Percentiles rank a stretch among this genome's conserved stretches.
Conservation (phyloP, 2,888 invertebrate species). For the Emmelina monodactyla region DNA sequence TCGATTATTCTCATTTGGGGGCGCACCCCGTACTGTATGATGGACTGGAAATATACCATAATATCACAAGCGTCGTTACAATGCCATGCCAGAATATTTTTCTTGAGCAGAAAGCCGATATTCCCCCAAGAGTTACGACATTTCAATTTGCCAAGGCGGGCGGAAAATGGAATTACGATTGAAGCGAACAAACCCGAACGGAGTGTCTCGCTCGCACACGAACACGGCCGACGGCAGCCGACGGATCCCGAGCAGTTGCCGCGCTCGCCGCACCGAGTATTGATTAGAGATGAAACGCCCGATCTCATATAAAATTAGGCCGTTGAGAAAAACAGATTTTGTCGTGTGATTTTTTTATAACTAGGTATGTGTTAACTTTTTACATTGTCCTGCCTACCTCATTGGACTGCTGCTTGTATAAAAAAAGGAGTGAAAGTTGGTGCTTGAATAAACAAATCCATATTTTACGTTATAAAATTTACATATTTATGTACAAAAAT, state of each 20-base stretch:
- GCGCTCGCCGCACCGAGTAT: constrained; percentile 56
- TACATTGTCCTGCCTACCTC: no score
- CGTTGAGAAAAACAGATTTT: constrained; percentile 54
- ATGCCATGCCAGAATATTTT: constrained; percentile 62
- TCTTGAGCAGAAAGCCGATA: constrained; percentile 65
- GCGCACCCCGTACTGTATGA: constrained; percentile 47
- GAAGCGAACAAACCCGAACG: constrained; percentile 53
- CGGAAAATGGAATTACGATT: constrained; percentile 68
- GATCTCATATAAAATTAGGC: constrained; percentile 65
- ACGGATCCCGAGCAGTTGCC: constrained; percentile 32
- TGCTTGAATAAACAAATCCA: no score
- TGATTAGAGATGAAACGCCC: constrained; percentile 66
- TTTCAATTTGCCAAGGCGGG: constrained; percentile 69
- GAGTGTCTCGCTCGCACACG: constrained; percentile 28
- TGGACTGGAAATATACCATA: constrained; percentile 60
- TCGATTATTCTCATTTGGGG: constrained; percentile 46
- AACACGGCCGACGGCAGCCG: constrained; percentile 32
- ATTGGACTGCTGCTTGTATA: no score
- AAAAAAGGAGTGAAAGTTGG: no score
- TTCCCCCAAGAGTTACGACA: constrained; percentile 68
- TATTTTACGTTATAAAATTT: no score
- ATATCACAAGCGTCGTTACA: constrained; percentile 58
- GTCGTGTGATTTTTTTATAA: no score
- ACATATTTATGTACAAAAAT: no score
- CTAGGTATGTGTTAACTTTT: no score